A percentile compares a stretch with the other conserved stretches of the same genome.
These are phyloP conservation scores for Halisarca cf. caerulea DNA, from an alignment of 37 sponge, comb jelly and placozoan genomes.

Conservation along the genomic window DNA sequence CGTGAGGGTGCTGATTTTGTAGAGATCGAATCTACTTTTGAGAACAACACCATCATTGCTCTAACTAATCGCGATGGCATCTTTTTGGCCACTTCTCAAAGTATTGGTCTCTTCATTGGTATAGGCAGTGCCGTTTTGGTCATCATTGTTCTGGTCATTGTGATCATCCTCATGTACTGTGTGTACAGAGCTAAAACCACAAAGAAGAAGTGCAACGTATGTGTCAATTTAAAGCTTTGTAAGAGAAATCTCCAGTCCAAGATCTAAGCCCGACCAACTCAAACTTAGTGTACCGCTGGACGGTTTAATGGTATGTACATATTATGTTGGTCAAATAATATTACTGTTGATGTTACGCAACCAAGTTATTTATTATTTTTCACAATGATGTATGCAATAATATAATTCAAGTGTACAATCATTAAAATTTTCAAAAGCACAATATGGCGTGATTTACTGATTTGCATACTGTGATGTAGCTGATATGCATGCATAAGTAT, in stretches of 20 bases:
- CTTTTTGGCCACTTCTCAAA: conserved; percentile 55
- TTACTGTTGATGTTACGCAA: no score
- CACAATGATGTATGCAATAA: no score
- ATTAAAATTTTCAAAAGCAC: no score
- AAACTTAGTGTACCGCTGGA: no score
- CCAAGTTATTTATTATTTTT: no score
- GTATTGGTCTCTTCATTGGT: conserved; percentile 31
- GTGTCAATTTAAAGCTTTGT: conserved; percentile 32
- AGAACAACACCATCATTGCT: conserved; percentile 42
- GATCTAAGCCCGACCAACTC: conserved; percentile 57
- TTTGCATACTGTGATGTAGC: no score
- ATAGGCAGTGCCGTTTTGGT: conserved; percentile 47
- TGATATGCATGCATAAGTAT: no score
- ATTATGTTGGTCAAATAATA: no score
- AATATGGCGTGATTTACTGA: no score
- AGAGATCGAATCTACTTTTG: conserved; percentile 31
- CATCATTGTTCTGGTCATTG: conserved; percentile 28
- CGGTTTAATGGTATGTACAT: no score
- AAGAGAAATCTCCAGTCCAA: conserved; percentile 74
- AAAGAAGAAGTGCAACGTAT: conserved; percentile 19
- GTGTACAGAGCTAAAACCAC: conserved; percentile 45
- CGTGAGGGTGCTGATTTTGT: conserved; percentile 19
- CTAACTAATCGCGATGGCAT: conserved; percentile 59
- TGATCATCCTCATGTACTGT: conserved; percentile 51
- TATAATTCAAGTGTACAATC: no score